Evolutionary conservation across 2,888 invertebrate species (phyloP).

Genomic region (Lingula anatina): DNA sequence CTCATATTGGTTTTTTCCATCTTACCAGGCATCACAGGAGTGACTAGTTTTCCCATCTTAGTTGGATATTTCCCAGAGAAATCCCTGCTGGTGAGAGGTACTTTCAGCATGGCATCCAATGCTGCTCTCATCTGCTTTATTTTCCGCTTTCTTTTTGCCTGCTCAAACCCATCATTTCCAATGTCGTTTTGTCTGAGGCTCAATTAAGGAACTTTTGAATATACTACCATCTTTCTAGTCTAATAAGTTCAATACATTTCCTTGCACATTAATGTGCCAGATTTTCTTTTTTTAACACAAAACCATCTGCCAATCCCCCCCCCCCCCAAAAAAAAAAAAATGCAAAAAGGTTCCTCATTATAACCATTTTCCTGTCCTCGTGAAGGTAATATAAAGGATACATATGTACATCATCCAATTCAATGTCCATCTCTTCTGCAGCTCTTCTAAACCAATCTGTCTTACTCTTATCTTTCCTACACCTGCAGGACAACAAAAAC

Average conservation of each 20-base stretch:
- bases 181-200: constrained; percentile 20
- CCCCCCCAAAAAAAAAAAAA: background rate
- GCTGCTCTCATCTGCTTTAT: constrained; percentile 26
- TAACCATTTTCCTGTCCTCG: too few relatives aligned
- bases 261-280: background rate
- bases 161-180: constrained; percentile 25
- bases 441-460: constrained; percentile 81
- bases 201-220: constrained; percentile 10
- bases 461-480: constrained; percentile 53
- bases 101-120: constrained; percentile 21
- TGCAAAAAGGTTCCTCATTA: too few relatives aligned
- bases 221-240: background rate
- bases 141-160: constrained; percentile 19
- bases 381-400: constrained; percentile 22
- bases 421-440: constrained; percentile 79
- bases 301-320: background rate
- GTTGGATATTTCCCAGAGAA: constrained; percentile 44
- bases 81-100: constrained; percentile 15
- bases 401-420: constrained; percentile 66
- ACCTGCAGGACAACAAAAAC: constrained; percentile 20
- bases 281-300: background rate
- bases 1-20: too few relatives aligned
- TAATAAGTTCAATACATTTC: too few relatives aligned
- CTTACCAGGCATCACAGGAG: constrained; percentile 18
- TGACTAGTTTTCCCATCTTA: constrained; percentile 31